These are phyloP conservation scores for Protonibea diacanthus DNA, from an alignment of 2,797 vertebrate species.

Conservation along the genomic window DNA sequence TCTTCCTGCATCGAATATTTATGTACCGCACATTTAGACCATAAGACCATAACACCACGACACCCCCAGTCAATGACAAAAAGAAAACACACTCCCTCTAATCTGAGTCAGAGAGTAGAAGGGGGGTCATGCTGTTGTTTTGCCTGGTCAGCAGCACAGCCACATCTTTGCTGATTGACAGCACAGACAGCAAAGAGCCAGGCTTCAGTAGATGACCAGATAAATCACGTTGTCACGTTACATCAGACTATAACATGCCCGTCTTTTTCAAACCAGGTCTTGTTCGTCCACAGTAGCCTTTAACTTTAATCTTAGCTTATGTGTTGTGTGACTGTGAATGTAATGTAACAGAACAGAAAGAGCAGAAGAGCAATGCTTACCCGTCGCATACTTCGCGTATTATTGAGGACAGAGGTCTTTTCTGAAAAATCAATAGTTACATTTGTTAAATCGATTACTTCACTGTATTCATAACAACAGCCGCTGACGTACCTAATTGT, in stretches of 20 bases:
- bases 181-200: neutral
- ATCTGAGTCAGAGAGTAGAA: neutral
- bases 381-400: constrained; percentile 98
- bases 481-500: neutral
- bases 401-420: constrained; percentile 95
- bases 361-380: constrained; percentile 81
- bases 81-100: neutral
- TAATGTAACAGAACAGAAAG: neutral
- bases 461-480: neutral
- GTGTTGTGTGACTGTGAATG: too few species aligned
- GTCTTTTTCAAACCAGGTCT: neutral
- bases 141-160: neutral
- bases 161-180: neutral
- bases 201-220: neutral
- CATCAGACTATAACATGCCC: neutral
- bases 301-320: neutral
- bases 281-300: neutral
- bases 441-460: neutral
- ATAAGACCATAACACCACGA: too few species aligned
- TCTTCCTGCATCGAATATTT: neutral
- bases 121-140: neutral
- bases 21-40: neutral
- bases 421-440: constrained; percentile 84
- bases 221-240: neutral
- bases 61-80: neutral